Evolutionary conservation across 2,888 invertebrate species (phyloP), one percentile per base, ranked within the genome.

Genomic region (Onthophagus sagittarius): DNA sequence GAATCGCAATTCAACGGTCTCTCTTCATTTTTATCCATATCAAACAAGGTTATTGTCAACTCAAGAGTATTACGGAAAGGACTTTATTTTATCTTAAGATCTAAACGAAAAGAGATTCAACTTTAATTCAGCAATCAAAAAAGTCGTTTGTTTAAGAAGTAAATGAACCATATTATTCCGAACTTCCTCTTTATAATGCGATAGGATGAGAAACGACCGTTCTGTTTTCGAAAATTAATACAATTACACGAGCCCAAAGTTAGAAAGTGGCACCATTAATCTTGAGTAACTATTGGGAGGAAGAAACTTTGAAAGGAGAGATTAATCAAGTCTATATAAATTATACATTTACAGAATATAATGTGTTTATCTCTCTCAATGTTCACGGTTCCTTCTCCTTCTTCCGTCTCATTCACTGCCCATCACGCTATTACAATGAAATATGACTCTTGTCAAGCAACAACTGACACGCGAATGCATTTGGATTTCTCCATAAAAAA

Each of bases 241-340:
- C 32, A 67, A 67, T 67, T 67, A 67, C 31, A 67, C 67, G 15
- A 32, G 23, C 67, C 23, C 71, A 62, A 71, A 71, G 71, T 71
- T 73, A 73, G 73, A 73, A 73, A 73, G 73, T 73, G 71, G 53
- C 62, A 70, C 62, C 73, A 73, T 73, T 73, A 73, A 73, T 73
- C 73, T 71, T 64, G 72, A 69, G 67, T 63, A 63, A 69, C 69
- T 69, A 69, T 69, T 62, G 63, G 23, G 69, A 69, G 62, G 32
- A 69, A 63, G 72, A 72, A 72, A 69, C 63, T 72, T 72, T 69
- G 72, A 62, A 65, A 70, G 32, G 67, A 67, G 65, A 69, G 64
- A 72, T 69, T 72, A 70, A 69, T 72, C 69, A 72, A 72, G 53
- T 69, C 72, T 67, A 67, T 67, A 67, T 67, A 67, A 67, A 32